Evolutionary conservation across 1,140 invertebrate genomes (phyloP), one percentile per base, ranked within the genome.

Genomic region (Coenobita brevimanus): DNA sequence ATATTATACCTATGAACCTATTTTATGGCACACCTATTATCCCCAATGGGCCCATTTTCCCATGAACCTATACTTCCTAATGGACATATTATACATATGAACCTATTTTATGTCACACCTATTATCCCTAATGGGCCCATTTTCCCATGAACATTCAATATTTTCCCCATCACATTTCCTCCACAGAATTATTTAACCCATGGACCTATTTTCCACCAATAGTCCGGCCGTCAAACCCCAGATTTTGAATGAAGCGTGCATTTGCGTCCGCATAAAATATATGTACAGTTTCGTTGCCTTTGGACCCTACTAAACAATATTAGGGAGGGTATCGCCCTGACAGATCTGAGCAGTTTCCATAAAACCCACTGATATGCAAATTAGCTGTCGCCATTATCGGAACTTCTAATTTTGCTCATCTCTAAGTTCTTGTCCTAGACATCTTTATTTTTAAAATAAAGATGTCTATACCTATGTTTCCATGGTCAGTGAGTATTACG

Each of bases 311-410:
- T 76, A 41, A 76, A 76, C 73, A 76, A 50, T 21, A 76, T 46
- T 21, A 50, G 73, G 1, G 73, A 50, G 73, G 0, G 73, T 76
- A 38, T 76, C 36, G 41, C 27, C 41, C 36, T 76, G 6, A 46
- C 73, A 76, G 3, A 0, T 76, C 21, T 50, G 73, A 76, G 15
- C 73, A 76, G 3, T 76, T 76, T 76, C 2, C 73, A 76, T 43
- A 76, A 76, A 76, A 46, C 36, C 36, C n/a, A 1, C 43, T 38
- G 41, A 76, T 76, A 76, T 76, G 73, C 73, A 76, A 76, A 76
- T 76, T 76, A 76, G 73, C 43, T 41, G 6, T 2, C 73, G 73
- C 24, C 73, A 33, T 76, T 76, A 43, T 76, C 73, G 43, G 38
- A 76, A 38, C 21, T 76, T 50, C 27, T 76, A 76, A 43, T 41